Evolutionary conservation across 2,797 vertebrate genomes (phyloP).

Genomic region (Pachyuromys duprasi): DNA sequence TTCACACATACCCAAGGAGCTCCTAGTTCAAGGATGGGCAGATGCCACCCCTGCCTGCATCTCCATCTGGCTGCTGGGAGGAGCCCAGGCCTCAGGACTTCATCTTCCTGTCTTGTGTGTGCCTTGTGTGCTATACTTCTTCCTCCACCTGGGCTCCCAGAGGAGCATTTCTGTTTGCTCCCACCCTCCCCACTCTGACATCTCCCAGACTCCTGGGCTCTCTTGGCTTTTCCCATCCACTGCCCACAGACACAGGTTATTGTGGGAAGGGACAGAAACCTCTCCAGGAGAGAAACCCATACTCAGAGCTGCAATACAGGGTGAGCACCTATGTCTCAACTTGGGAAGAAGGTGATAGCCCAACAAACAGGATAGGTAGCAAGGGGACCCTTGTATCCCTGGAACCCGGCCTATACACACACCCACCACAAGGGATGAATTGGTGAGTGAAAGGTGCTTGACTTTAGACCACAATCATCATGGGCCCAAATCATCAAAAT

Average conservation of each 20-base stretch:
- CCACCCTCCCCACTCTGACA: background rate
- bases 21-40: background rate
- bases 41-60: background rate
- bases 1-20: background rate
- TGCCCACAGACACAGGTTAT: background rate
- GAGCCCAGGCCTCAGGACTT: background rate
- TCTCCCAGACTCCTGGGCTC: background rate
- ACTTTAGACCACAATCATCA: background rate
- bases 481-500: background rate
- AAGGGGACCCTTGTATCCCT: accelerated
- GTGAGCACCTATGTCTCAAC: background rate
- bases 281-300: background rate
- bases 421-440: background rate
- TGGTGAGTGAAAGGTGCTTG: background rate
- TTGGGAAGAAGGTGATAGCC: background rate
- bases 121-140: too few relatives aligned
- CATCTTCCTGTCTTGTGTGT: background rate
- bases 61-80: background rate
- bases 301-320: background rate
- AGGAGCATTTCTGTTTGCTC: background rate
- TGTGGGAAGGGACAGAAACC: background rate
- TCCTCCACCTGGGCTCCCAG: background rate
- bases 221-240: background rate
- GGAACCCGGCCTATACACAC: background rate
- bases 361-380: background rate